Percentiles rank a stretch among this genome's conserved stretches.
phyloP scores from a whole-genome alignment of 2,888 invertebrate genomes.

The Ormyrus labotus region DNA sequence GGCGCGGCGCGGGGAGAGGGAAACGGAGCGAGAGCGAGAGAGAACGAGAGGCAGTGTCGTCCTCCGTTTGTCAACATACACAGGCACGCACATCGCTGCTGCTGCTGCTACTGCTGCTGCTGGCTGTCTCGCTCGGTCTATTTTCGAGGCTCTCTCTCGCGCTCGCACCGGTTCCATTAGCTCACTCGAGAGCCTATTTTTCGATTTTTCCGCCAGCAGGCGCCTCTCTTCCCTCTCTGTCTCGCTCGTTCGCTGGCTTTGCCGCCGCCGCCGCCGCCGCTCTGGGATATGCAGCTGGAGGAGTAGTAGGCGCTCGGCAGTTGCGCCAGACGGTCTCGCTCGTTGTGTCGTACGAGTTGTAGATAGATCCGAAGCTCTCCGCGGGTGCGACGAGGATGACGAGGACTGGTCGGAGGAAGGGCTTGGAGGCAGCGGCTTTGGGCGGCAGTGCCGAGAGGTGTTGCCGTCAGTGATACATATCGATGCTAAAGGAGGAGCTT shows the following conservation, averaged over 20 bases:
- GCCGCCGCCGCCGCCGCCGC: neutral
- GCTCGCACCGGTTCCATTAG: constrained; percentile 14
- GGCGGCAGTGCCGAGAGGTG: too few relatives aligned
- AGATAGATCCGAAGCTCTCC: too few relatives aligned
- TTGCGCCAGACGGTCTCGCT: neutral
- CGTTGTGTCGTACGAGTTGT: too few relatives aligned
- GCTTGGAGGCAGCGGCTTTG: too few relatives aligned
- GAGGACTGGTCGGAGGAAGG: too few relatives aligned
- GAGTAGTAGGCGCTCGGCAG: neutral
- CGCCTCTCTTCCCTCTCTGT: too few relatives aligned
- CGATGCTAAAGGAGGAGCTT: neutral
- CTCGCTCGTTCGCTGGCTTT: too few relatives aligned
- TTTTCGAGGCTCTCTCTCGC: constrained; percentile 32
- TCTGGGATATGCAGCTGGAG: constrained; percentile 10
- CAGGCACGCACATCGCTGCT: neutral
- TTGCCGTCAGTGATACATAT: too few relatives aligned
- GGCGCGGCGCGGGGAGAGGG: neutral
- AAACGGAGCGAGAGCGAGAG: constrained; percentile 42
- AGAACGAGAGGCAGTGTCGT: constrained; percentile 8
- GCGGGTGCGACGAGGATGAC: too few relatives aligned
- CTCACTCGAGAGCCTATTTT: constrained; percentile 25
- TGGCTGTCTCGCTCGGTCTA: constrained; percentile 18
- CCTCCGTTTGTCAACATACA: constrained; percentile 20
- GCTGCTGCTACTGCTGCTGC: neutral
- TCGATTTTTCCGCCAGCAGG: constrained; percentile 31